Percentiles rank a stretch among this genome's conserved stretches.
Evolutionary conservation across 2,888 invertebrate genomes (phyloP).

Genomic region (Lepidonotus clava): DNA sequence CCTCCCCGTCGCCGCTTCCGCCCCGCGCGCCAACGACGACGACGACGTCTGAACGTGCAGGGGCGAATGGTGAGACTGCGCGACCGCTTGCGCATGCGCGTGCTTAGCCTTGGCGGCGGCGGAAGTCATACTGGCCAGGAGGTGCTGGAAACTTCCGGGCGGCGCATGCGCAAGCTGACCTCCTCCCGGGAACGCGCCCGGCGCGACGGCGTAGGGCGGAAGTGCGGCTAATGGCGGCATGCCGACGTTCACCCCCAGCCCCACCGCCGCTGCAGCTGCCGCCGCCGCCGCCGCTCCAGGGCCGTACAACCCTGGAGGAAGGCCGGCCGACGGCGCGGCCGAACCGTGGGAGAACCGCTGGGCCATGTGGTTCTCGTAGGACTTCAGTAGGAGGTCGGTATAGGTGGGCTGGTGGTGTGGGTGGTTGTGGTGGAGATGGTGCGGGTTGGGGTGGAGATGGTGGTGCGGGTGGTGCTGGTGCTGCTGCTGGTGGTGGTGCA

Average conservation of each 20-base stretch:
- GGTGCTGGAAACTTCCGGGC: conserved; percentile 73
- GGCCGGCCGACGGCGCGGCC: neutral
- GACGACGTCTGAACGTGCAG: conserved; percentile 35
- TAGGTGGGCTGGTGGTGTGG: conserved; percentile 26
- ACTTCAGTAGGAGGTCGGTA: conserved; percentile 73
- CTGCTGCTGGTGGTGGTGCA: conserved; percentile 39
- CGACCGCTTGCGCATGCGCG: neutral
- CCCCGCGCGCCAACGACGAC: neutral
- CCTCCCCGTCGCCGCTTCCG: neutral
- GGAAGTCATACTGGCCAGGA: conserved; percentile 73
- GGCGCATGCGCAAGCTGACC: conserved; percentile 63
- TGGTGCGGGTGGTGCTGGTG: conserved; percentile 27
- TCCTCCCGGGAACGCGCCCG: conserved; percentile 62
- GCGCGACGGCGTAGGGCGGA: conserved; percentile 1
- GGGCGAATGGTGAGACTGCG: neutral
- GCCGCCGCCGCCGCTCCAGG: neutral
- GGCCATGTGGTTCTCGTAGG: conserved; percentile 72
- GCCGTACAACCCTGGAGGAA: neutral
- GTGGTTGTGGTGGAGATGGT: neutral
- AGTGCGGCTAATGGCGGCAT: neutral
- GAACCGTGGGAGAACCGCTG: conserved; percentile 35
- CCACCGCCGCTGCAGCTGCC: neutral
- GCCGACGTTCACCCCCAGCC: neutral
- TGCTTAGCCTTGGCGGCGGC: conserved; percentile 64
- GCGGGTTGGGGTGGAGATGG: conserved; percentile 18